Conservation (phyloP, 1,140 invertebrate species). For the Coptotermes formosanus region DNA sequence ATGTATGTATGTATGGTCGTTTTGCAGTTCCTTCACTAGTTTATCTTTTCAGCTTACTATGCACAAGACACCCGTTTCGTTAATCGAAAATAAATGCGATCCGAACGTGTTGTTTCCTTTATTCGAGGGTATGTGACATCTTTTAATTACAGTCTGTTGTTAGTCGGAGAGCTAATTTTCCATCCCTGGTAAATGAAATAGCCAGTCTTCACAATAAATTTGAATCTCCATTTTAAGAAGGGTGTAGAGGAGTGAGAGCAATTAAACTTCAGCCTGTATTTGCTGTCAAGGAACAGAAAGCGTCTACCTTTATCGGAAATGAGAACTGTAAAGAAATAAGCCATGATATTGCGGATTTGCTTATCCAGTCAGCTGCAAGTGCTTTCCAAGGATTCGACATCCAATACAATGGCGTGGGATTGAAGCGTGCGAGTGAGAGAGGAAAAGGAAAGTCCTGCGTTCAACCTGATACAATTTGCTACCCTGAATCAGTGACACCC, state of each 20-base stretch:
- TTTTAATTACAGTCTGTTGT: too few species aligned
- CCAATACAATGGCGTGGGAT: not conserved
- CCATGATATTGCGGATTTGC: not conserved
- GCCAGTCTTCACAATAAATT: too few species aligned
- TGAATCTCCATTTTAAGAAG: not conserved
- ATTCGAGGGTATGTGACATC: too few species aligned
- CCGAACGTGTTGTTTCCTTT: too few species aligned
- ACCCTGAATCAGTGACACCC: not conserved
- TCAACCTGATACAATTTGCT: constrained; percentile 12
- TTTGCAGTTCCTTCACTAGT: too few species aligned
- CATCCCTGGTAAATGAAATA: too few species aligned
- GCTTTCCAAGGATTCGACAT: not conserved
- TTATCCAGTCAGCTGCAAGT: not conserved
- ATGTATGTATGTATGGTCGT: too few species aligned
- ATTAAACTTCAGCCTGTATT: not conserved
- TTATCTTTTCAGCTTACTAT: too few species aligned
- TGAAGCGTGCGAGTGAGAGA: not conserved
- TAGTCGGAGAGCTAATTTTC: too few species aligned
- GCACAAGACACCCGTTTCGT: too few species aligned
- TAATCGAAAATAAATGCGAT: too few species aligned
- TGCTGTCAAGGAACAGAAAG: not conserved
- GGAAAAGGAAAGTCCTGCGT: not conserved
- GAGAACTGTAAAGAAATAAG: constrained; percentile 1
- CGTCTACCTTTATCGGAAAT: not conserved
- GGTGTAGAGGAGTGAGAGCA: not conserved